Evolutionary conservation across 2,888 invertebrate species (phyloP).

Genomic region (Cinara cedri): DNA sequence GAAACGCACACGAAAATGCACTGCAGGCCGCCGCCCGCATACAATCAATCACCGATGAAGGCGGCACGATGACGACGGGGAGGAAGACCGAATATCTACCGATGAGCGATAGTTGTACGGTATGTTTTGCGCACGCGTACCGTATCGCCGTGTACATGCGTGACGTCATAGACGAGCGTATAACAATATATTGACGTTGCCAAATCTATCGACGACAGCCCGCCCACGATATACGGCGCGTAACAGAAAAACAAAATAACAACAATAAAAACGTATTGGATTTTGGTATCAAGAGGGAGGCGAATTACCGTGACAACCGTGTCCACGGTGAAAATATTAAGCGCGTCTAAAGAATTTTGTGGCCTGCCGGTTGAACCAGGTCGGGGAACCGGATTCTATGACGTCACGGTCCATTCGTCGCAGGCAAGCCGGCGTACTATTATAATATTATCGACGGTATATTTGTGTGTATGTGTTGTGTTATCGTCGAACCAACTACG

Average conservation of each 20-base stretch:
- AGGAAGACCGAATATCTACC: not conserved
- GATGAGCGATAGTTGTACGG: not conserved
- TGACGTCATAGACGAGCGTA: slow-evolving; percentile 36
- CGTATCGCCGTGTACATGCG: not conserved
- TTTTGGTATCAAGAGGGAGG: too few species aligned
- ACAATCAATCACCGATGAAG: slow-evolving; percentile 7
- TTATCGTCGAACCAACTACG: not conserved
- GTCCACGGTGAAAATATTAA: not conserved
- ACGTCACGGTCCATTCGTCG: slow-evolving; percentile 48
- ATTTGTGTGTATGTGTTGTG: not conserved
- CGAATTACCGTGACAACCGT: not conserved
- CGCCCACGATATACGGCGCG: not conserved
- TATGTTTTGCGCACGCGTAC: slow-evolving; percentile 2
- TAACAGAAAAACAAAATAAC: not conserved
- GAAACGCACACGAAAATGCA: slow-evolving; percentile 13
- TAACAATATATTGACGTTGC: slow-evolving; percentile 24
- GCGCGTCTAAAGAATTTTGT: not conserved
- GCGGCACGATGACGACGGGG: not conserved
- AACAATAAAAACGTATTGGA: too few species aligned
- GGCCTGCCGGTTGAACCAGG: slow-evolving; percentile 46
- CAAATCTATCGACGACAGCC: slow-evolving; percentile 26
- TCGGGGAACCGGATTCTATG: slow-evolving; percentile 50
- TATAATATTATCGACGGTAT: too few species aligned
- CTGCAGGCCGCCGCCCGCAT: not conserved
- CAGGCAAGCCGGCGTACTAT: not conserved